These are phyloP conservation scores for Clarias laeviceps DNA, from an alignment of 2,797 vertebrate genomes.

Conservation along the genomic window DNA sequence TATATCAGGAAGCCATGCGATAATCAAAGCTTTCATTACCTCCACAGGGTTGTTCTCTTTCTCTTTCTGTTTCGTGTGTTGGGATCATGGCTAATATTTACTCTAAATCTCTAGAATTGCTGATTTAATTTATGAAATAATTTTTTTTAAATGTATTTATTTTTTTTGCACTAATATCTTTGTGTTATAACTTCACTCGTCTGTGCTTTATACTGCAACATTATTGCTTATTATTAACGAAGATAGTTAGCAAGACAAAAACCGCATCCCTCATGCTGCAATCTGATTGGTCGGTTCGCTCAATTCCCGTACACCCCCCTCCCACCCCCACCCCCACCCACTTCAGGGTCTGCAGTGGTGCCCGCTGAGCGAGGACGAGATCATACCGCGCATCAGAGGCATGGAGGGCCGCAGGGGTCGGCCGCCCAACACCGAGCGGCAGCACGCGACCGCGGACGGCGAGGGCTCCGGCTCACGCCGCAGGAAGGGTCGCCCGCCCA, in stretches of 20 bases:
- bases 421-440: slow-evolving; percentile 85
- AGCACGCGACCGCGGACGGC: slow-evolving; percentile 75
- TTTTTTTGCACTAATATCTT: slow-evolving; percentile 23
- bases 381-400: slow-evolving; percentile 89
- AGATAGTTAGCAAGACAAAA: not conserved
- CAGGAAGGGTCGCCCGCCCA: slow-evolving; percentile 91
- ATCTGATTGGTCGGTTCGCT: slow-evolving; percentile 23
- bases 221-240: not conserved
- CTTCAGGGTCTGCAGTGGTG: slow-evolving; percentile 96
- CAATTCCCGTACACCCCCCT: not conserved
- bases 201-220: not conserved
- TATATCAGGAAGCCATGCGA: slow-evolving; percentile 68
- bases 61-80: slow-evolving; percentile 45
- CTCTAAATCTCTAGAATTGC: not conserved
- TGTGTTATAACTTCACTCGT: not conserved
- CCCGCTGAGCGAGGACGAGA: slow-evolving; percentile 92
- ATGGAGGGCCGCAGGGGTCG: slow-evolving; percentile 93
- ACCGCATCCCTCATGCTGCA: no score
- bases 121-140: slow-evolving; percentile 13
- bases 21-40: slow-evolving; percentile 76
- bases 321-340: not conserved
- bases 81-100: slow-evolving; percentile 47
- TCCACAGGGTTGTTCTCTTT: slow-evolving; percentile 73
- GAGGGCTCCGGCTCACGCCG: slow-evolving; percentile 74
- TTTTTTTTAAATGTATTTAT: not conserved